A percentile compares a stretch with the other conserved stretches of the same genome.
Conservation (phyloP, 2,113 vertebrate genomes). For the Dasypus novemcinctus region DNA sequence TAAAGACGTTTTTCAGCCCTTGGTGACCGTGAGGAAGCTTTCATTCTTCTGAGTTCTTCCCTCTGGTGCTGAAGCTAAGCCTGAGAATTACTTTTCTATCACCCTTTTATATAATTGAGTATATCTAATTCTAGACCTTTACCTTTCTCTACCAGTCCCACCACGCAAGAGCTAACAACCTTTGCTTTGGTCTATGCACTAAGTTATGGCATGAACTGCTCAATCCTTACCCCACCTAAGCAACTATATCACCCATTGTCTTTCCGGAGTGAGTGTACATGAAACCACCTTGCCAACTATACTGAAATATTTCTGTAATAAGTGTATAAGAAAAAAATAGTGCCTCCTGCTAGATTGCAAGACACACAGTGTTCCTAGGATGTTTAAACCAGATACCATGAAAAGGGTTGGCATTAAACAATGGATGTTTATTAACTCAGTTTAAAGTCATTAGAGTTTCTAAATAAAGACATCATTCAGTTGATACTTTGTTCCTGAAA, state of each 20-base stretch:
- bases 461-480: no score
- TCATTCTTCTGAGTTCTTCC: background rate
- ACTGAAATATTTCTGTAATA: background rate
- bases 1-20: background rate
- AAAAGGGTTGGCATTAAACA: no score
- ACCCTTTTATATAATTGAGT: background rate
- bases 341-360: background rate
- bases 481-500: no score
- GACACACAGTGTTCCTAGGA: background rate
- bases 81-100: background rate
- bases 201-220: background rate
- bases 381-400: no score
- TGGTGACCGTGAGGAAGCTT: background rate
- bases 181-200: background rate
- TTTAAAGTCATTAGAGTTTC: no score
- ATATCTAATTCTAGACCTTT: background rate
- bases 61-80: background rate
- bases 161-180: background rate
- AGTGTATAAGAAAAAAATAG: background rate
- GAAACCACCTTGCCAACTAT: background rate
- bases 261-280: background rate
- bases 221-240: background rate
- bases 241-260: background rate
- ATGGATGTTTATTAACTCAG: no score
- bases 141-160: background rate